Evolutionary conservation across 2,797 vertebrate species (phyloP).

Genomic region (Platalea minor): DNA sequence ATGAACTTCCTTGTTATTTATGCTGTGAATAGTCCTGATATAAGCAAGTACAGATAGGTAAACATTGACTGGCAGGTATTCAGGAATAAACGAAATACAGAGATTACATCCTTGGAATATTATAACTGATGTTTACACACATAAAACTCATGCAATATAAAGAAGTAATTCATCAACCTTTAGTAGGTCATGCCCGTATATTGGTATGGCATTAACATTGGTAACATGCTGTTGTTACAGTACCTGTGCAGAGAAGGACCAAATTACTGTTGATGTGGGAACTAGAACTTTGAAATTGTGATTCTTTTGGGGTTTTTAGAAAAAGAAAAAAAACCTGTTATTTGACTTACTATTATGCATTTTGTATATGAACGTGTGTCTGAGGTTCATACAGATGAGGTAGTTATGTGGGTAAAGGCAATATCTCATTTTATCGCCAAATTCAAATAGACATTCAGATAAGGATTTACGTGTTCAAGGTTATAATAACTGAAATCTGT

Average conservation of each 20-base stretch:
- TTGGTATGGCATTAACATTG: neutral
- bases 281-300: neutral
- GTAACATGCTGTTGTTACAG: neutral
- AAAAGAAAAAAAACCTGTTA: neutral
- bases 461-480: neutral
- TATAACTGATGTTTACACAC: neutral
- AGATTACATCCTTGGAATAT: neutral
- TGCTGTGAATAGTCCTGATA: neutral
- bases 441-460: neutral
- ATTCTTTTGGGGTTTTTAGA: neutral
- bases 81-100: neutral
- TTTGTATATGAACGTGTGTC: neutral
- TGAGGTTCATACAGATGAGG: neutral
- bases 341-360: neutral
- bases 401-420: neutral
- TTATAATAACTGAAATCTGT: neutral
- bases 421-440: neutral
- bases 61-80: neutral
- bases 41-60: neutral
- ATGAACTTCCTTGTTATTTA: neutral
- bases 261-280: neutral
- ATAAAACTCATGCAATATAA: neutral
- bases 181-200: neutral
- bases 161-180: neutral
- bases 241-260: neutral